Evolutionary conservation across 2,113 vertebrate genomes (phyloP), one percentile per base, ranked within the genome.

Genomic region (Indri indri): DNA sequence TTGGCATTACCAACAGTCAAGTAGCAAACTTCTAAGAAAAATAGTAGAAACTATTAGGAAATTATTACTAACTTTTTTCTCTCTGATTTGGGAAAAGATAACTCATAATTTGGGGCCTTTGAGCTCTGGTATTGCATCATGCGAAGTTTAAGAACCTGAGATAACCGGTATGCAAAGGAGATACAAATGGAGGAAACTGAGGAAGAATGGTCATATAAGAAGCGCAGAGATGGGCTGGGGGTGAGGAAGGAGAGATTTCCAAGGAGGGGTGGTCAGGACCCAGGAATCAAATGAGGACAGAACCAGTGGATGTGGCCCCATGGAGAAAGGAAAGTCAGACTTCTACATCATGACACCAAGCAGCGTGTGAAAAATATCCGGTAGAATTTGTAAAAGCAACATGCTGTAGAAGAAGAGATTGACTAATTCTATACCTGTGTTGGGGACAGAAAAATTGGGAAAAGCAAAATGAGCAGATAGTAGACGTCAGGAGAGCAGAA

Each of bases 21-120:
- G 45, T 87, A 70, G 50, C 37, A 91, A 65, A 32, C n/a, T 34
- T 91, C 22, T 54, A 92, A 77, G 57, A 80, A 71, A 71, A 93
- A 66, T 17, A n/a, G 42, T 83, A 65, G 32, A 27, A 90, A 74
- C 17, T 5, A 12, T 42, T 50, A 74, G 54, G 34, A 83, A 91
- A 73, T 68, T 65, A 1, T 80, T 81, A 22, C 40, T 59, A 54
- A 52, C 23, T 66, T 61, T 30, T 83, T 9, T 34, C 20, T 23
- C 6, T 65, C n/a, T 1, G 6, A 40, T 45, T 37, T 93, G 34
- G 32, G 40, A 57, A 88, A 79, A 82, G 13, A 54, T 34, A 34
- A 34, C 79, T 65, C 3, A 8, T 42, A 5, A 32, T 20, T 90
- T 61, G 59, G 81, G 30, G n/a, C 20, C 23, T 42, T 25, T 77